A percentile compares a stretch with the other conserved stretches of the same genome.
Evolutionary conservation across 2,113 vertebrate genomes (phyloP).

Genomic region (Cyprinodon tularosa): DNA sequence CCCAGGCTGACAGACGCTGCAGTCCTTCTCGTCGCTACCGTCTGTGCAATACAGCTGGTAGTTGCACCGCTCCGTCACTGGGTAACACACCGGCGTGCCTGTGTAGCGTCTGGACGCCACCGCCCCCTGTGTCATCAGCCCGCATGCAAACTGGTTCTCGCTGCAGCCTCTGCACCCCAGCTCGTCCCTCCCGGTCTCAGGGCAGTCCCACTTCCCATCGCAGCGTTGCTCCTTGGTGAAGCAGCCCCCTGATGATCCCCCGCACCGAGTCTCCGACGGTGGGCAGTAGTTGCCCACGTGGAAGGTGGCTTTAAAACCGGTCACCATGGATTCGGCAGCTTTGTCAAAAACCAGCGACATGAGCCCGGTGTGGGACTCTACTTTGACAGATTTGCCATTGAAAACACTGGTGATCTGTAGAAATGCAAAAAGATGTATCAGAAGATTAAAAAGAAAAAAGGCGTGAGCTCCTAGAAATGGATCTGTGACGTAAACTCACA

Average conservation of each 20-base stretch:
- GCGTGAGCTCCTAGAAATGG: background rate
- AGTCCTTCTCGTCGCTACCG: constrained; percentile 86
- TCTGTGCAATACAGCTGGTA: constrained; percentile 90
- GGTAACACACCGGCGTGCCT: constrained; percentile 80
- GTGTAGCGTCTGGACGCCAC: constrained; percentile 27
- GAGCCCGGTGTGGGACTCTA: constrained; percentile 85
- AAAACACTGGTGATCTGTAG: constrained; percentile 80
- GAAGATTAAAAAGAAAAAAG: background rate
- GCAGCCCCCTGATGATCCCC: constrained; percentile 80
- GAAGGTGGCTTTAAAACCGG: constrained; percentile 89
- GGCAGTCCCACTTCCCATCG: constrained; percentile 88
- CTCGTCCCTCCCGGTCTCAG: constrained; percentile 85
- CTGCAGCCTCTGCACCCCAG: constrained; percentile 82
- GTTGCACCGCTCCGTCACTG: constrained; percentile 85
- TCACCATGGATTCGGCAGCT: constrained; percentile 61
- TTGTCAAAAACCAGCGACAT: constrained; percentile 80
- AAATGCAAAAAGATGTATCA: constrained; percentile 32
- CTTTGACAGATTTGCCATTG: constrained; percentile 83
- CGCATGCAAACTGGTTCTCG: constrained; percentile 81
- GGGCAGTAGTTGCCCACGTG: constrained; percentile 87
- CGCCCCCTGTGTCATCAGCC: constrained; percentile 59
- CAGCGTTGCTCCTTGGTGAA: constrained; percentile 83
- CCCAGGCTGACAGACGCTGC: constrained; percentile 86
- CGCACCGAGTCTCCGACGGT: constrained; percentile 86
- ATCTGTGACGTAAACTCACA: constrained; percentile 63